Evolutionary conservation across 1,140 invertebrate genomes (phyloP).

Genomic region (Varroa destructor): DNA sequence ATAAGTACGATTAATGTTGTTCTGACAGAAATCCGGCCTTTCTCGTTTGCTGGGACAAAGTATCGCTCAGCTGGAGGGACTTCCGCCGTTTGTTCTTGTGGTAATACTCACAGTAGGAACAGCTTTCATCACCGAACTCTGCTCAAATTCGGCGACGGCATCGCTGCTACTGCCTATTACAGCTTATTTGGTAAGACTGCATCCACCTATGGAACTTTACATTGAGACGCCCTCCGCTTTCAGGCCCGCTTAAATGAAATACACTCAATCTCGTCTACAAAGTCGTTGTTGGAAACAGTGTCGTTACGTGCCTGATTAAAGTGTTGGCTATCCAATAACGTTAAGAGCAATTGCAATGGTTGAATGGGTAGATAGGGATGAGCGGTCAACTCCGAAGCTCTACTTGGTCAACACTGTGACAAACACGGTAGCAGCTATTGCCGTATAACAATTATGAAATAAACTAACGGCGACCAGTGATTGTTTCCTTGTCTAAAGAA

Average conservation of each 20-base stretch:
- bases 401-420: too few relatives aligned
- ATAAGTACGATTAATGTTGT: too few relatives aligned
- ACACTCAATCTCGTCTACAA: not conserved
- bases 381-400: too few relatives aligned
- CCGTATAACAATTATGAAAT: too few relatives aligned
- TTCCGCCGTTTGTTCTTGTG: conserved; percentile 39
- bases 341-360: too few relatives aligned
- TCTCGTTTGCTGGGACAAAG: conserved; percentile 56
- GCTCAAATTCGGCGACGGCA: conserved; percentile 69
- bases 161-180: conserved; percentile 66
- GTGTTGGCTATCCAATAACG: not conserved
- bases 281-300: conserved; percentile 16
- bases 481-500: too few relatives aligned
- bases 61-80: conserved; percentile 38
- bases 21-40: conserved; percentile 50
- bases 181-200: conserved; percentile 53
- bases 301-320: not conserved
- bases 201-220: not conserved
- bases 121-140: conserved; percentile 60
- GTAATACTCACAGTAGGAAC: conserved; percentile 42
- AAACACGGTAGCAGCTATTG: too few relatives aligned
- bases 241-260: too few relatives aligned
- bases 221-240: too few relatives aligned
- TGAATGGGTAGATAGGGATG: too few relatives aligned
- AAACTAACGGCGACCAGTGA: too few relatives aligned